These are phyloP conservation scores for Parus major DNA, from an alignment of 2,113 vertebrate species.

Conservation along the genomic window DNA sequence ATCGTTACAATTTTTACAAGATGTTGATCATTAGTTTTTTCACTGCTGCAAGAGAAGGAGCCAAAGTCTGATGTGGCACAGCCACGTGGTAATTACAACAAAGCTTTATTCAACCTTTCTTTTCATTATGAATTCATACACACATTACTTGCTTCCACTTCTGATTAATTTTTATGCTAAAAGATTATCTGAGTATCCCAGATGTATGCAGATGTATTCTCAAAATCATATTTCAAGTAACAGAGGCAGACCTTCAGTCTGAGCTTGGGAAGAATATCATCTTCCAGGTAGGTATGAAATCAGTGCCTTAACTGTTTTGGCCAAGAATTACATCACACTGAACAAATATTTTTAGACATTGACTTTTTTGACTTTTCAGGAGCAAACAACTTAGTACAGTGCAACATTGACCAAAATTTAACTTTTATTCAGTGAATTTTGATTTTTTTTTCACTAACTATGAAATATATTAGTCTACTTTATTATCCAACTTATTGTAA, in stretches of 20 bases:
- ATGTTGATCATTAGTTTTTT: neutral
- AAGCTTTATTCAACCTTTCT: neutral
- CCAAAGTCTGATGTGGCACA: neutral
- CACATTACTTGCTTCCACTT: neutral
- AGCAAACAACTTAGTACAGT: neutral
- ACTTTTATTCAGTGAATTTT: neutral
- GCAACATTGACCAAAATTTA: neutral
- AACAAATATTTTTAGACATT: neutral
- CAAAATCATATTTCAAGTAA: neutral
- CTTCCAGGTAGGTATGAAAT: neutral
- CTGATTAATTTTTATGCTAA: neutral
- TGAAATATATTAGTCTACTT: neutral
- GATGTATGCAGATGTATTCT: neutral
- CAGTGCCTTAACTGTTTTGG: neutral
- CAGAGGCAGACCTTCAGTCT: neutral
- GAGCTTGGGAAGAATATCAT: neutral
- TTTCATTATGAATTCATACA: neutral
- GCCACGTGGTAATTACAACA: neutral
- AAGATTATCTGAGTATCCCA: neutral
- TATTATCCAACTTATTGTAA: neutral
- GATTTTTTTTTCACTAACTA: neutral
- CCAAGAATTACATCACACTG: neutral
- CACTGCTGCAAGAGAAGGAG: neutral
- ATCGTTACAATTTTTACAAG: neutral
- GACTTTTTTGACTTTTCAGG: neutral